These are phyloP conservation scores for Protophormia terraenovae DNA, from an alignment of 2,888 invertebrate genomes.

Conservation along the genomic window DNA sequence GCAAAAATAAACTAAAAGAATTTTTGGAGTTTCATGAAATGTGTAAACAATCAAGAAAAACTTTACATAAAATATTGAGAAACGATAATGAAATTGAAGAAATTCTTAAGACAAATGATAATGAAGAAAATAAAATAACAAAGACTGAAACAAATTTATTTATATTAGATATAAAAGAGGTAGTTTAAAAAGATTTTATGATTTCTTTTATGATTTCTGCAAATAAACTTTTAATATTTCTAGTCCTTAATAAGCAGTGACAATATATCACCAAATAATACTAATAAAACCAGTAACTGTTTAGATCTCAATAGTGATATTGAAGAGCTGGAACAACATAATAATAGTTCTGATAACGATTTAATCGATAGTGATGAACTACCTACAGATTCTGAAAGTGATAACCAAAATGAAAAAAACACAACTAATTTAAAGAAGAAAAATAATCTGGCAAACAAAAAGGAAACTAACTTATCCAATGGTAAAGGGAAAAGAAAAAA, in stretches of 20 bases:
- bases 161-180: neutral
- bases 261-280: neutral
- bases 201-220: neutral
- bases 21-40: slow-evolving; percentile 75
- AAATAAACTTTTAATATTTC: neutral
- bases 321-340: neutral
- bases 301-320: neutral
- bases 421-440: neutral
- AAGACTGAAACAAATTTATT: neutral
- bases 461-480: slow-evolving; percentile 45
- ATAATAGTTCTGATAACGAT: neutral
- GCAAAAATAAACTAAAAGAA: slow-evolving; percentile 73
- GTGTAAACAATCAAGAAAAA: slow-evolving; percentile 74
- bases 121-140: neutral
- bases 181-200: neutral
- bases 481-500: slow-evolving; percentile 58
- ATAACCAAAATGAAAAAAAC: neutral
- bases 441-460: slow-evolving; percentile 56
- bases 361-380: neutral
- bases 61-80: slow-evolving; percentile 3
- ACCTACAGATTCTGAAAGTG: neutral
- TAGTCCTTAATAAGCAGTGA: neutral
- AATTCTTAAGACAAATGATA: neutral
- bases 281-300: neutral
- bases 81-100: neutral